These are phyloP conservation scores for Spatulosminthurus flaviceps DNA, from an alignment of 2,888 invertebrate species.

Conservation along the genomic window DNA sequence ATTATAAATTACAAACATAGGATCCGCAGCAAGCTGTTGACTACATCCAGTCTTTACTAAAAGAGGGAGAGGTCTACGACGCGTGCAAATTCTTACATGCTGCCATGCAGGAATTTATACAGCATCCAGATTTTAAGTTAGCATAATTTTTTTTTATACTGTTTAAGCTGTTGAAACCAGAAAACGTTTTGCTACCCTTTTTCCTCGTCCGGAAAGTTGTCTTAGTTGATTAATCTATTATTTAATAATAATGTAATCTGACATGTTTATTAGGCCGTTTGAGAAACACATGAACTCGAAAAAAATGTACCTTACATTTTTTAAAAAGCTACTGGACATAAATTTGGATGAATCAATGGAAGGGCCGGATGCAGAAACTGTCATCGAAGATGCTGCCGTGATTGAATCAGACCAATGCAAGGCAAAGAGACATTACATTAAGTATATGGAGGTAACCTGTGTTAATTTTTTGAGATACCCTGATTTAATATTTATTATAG, in stretches of 20 bases:
- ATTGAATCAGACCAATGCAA: conserved; percentile 39
- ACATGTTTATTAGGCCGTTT: conserved; percentile 31
- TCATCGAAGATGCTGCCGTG: conserved; percentile 38
- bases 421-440: conserved; percentile 41
- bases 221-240: no score
- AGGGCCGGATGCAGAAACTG: conserved; percentile 19
- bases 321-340: conserved; percentile 39
- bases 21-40: conserved; percentile 47
- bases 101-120: conserved; percentile 38
- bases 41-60: conserved; percentile 43
- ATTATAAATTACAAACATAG: conserved; percentile 35
- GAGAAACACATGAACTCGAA: conserved; percentile 31
- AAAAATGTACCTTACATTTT: conserved; percentile 42
- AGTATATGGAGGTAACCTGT: conserved; percentile 44
- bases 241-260: no score
- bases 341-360: conserved; percentile 37
- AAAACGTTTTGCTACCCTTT: no score
- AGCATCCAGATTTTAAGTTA: conserved; percentile 46
- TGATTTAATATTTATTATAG: no score
- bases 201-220: no score
- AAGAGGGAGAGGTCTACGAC: conserved; percentile 48
- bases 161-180: no score
- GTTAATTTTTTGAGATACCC: no score
- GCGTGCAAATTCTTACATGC: conserved; percentile 53
- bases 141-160: no score